Evolutionary conservation across 2,113 vertebrate genomes (phyloP).

Genomic region (Chauna torquata): DNA sequence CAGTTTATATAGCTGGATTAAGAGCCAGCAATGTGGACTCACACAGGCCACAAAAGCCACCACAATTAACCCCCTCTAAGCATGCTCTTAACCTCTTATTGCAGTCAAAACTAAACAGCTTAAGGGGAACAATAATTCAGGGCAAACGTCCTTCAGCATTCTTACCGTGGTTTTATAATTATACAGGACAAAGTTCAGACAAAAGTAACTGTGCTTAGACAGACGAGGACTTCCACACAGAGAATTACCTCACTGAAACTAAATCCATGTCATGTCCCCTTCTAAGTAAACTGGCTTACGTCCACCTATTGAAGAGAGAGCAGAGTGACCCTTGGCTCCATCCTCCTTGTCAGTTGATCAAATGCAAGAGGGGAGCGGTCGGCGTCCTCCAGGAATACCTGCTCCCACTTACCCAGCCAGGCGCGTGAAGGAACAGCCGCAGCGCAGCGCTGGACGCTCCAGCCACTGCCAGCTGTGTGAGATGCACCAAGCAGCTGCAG

Average conservation of each 20-base stretch:
- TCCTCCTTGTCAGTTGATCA: background rate
- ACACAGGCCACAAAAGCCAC: background rate
- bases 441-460: background rate
- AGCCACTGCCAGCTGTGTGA: background rate
- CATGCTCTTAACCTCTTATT: background rate
- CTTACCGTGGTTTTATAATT: background rate
- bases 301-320: background rate
- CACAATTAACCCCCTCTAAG: background rate
- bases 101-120: background rate
- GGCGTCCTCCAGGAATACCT: background rate
- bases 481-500: background rate
- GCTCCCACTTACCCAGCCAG: background rate
- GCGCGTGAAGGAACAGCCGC: background rate
- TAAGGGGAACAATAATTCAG: background rate
- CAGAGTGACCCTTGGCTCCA: background rate
- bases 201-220: background rate
- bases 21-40: background rate
- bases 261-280: background rate
- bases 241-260: background rate
- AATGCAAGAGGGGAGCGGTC: background rate
- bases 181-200: background rate
- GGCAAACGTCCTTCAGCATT: background rate
- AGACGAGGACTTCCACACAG: background rate
- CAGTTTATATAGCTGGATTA: background rate
- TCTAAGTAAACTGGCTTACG: background rate